A percentile compares a stretch with the other conserved stretches of the same genome.
phyloP scores from a whole-genome alignment of 2,888 invertebrate species.

The Oscheius sp. region DNA sequence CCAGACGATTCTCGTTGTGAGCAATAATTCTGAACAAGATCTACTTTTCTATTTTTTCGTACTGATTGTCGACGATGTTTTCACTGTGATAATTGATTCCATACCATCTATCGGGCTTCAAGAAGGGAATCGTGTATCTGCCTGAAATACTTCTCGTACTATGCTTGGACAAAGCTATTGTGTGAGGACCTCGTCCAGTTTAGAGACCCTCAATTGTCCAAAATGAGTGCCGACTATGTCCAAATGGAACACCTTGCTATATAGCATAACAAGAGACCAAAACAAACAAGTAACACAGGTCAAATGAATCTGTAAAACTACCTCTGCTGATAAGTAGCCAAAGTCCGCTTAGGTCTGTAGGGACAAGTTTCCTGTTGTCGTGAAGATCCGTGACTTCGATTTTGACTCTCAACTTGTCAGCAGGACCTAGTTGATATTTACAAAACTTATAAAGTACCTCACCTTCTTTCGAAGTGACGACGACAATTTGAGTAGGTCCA shows the following conservation, averaged over 20 bases:
- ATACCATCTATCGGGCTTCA: slow-evolving; percentile 69
- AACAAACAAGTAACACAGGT: too few species aligned
- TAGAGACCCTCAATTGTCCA: slow-evolving; percentile 6
- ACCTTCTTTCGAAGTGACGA: slow-evolving; percentile 66
- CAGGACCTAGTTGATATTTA: slow-evolving; percentile 45
- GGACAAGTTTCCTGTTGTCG: slow-evolving; percentile 60
- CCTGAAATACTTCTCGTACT: slow-evolving; percentile 50
- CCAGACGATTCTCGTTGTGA: slow-evolving; percentile 49
- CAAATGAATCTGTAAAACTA: slow-evolving; percentile 26
- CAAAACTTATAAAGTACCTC: slow-evolving; percentile 37
- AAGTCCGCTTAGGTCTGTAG: slow-evolving; percentile 65
- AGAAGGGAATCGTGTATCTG: slow-evolving; percentile 70
- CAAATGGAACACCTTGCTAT: slow-evolving; percentile 2
- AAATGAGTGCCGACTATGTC: not conserved
- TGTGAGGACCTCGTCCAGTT: not conserved
- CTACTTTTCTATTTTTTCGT: not conserved
- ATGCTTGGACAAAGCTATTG: not conserved
- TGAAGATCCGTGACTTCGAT: slow-evolving; percentile 68
- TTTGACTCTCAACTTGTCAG: slow-evolving; percentile 53
- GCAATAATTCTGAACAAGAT: slow-evolving; percentile 17
- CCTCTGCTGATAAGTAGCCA: slow-evolving; percentile 68
- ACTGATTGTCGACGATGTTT: slow-evolving; percentile 43
- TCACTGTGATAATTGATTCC: slow-evolving; percentile 61
- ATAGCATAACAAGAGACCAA: too few species aligned
- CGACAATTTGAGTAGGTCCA: slow-evolving; percentile 66